A percentile compares a stretch with the other conserved stretches of the same genome.
Evolutionary conservation across 2,888 invertebrate species (phyloP).

Genomic region (Iphiclides podalirius): DNA sequence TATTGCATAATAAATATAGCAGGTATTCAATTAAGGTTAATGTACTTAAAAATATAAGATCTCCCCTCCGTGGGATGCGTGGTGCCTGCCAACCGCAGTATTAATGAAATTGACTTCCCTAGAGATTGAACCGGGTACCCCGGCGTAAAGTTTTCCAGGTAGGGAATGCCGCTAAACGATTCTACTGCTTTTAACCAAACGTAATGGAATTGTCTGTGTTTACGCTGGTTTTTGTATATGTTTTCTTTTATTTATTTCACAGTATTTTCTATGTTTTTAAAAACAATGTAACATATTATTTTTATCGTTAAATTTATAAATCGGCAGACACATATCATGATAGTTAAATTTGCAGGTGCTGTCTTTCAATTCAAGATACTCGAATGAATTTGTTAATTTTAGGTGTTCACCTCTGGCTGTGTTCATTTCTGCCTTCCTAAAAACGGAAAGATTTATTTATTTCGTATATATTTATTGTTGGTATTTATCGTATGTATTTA

Average conservation of each 20-base stretch:
- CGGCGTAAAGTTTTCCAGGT: slow-evolving; percentile 43
- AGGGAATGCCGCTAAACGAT: slow-evolving; percentile 32
- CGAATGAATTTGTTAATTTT: too few species aligned
- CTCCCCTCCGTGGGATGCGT: slow-evolving; percentile 43
- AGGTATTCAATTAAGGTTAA: slow-evolving; percentile 69
- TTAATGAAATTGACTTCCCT: slow-evolving; percentile 77
- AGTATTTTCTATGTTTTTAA: too few species aligned
- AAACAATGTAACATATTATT: too few species aligned
- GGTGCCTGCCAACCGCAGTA: slow-evolving; percentile 53
- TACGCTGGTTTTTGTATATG: slow-evolving; percentile 32
- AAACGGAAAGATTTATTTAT: too few species aligned
- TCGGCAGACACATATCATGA: too few species aligned
- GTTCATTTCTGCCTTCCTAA: too few species aligned
- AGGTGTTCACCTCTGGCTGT: too few species aligned
- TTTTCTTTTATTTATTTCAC: not conserved
- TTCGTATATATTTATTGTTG: too few species aligned
- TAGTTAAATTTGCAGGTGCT: too few species aligned
- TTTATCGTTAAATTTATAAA: too few species aligned
- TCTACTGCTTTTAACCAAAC: slow-evolving; percentile 13
- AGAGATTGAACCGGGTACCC: slow-evolving; percentile 49
- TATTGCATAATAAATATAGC: slow-evolving; percentile 57
- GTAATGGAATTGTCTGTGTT: slow-evolving; percentile 16
- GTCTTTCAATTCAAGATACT: too few species aligned
- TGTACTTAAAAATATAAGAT: slow-evolving; percentile 68
- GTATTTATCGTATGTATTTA: too few species aligned